These are phyloP conservation scores for Steinernema khuongi DNA, from an alignment of 1,140 invertebrate genomes.

Conservation along the genomic window DNA sequence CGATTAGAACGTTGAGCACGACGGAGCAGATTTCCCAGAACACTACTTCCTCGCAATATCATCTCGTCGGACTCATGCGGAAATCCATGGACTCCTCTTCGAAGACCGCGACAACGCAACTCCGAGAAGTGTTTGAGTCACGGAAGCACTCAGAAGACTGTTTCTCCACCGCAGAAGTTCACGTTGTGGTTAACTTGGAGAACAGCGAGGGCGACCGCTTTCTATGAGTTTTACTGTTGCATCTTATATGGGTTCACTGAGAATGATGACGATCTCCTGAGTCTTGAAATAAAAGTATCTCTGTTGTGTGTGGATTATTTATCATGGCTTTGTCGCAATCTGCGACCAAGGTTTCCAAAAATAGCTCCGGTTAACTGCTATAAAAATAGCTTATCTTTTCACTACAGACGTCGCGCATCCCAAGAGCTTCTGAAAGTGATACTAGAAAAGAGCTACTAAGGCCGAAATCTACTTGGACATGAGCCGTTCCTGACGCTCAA, in stretches of 20 bases:
- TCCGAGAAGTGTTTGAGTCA: background rate
- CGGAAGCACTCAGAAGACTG: background rate
- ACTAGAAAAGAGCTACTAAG: too few species aligned
- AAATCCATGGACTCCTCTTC: background rate
- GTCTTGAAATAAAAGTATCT: background rate
- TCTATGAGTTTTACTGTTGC: background rate
- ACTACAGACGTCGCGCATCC: too few species aligned
- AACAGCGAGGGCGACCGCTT: constrained; percentile 1
- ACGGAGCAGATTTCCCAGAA: background rate
- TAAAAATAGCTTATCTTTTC: too few species aligned
- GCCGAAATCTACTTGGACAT: too few species aligned
- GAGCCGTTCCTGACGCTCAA: too few species aligned
- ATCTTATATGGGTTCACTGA: background rate
- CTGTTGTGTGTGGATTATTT: too few species aligned
- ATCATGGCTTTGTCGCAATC: too few species aligned
- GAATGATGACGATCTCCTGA: background rate
- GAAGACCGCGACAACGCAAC: background rate
- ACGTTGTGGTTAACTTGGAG: background rate
- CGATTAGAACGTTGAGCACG: background rate
- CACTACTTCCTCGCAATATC: background rate
- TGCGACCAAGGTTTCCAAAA: too few species aligned
- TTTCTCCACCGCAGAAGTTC: background rate
- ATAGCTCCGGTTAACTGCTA: too few species aligned
- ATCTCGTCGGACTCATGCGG: background rate
- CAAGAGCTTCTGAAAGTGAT: too few species aligned